phyloP scores from a whole-genome alignment of 1,140 invertebrate genomes.

The Frieseomelitta varia region DNA sequence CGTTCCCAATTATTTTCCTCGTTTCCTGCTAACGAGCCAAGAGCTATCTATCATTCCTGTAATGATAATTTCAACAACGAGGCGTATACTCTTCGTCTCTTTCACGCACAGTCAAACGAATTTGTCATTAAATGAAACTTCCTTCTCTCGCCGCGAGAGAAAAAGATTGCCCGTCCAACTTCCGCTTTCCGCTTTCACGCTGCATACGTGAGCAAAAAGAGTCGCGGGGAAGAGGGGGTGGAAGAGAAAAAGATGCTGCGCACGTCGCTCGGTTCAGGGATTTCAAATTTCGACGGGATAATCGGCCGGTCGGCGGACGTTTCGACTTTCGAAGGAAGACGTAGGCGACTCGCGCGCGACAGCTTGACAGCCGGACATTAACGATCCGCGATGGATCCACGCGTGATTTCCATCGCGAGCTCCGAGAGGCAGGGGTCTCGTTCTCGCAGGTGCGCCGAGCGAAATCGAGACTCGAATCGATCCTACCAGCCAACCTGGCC shows the following conservation, averaged over 20 bases:
- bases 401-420: constrained; percentile 62
- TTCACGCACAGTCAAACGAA: neutral
- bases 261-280: neutral
- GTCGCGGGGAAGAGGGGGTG: too few relatives aligned
- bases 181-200: neutral
- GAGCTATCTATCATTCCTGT: neutral
- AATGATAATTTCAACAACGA: neutral
- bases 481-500: constrained; percentile 31
- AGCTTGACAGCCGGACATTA: constrained; percentile 69
- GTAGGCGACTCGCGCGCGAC: constrained; percentile 62
- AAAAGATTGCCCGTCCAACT: neutral
- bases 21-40: neutral
- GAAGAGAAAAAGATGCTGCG: neutral
- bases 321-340: constrained; percentile 62
- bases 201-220: neutral
- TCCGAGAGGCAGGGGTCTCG: constrained; percentile 22
- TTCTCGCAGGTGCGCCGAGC: constrained; percentile 57
- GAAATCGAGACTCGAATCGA: constrained; percentile 57
- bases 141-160: too few relatives aligned
- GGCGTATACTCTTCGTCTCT: neutral
- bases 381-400: constrained; percentile 67
- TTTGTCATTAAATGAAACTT: neutral
- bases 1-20: neutral
- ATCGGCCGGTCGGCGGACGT: constrained; percentile 36
- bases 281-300: constrained; percentile 40